phyloP scores from a whole-genome alignment of 2,113 vertebrate species.

The Carollia perspicillata region DNA sequence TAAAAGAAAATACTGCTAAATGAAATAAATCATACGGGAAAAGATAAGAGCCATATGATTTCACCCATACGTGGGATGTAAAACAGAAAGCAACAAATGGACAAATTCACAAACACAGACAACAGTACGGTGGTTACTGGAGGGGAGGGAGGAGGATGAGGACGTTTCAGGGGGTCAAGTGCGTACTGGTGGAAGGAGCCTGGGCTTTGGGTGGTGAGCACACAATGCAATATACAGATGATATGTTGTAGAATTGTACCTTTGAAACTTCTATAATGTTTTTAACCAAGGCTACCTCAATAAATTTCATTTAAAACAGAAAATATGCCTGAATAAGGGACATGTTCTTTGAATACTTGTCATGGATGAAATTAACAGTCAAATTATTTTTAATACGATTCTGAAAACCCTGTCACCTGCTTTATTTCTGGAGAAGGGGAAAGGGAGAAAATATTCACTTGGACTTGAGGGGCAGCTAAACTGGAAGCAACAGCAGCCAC shows the following conservation, averaged over 20 bases:
- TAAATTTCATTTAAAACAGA: neutral
- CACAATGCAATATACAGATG: neutral
- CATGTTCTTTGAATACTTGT: neutral
- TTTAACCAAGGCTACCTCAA: neutral
- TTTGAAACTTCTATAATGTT: neutral
- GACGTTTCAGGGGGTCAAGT: neutral
- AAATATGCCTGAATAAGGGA: neutral
- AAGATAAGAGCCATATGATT: neutral
- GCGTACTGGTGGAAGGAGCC: neutral
- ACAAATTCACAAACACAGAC: neutral
- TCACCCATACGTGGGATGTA: neutral
- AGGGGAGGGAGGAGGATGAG: neutral
- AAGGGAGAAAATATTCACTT: slow-evolving; percentile 33
- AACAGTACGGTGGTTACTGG: neutral
- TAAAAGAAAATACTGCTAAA: neutral
- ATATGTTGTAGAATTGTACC: neutral
- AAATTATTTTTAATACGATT: slow-evolving; percentile 21
- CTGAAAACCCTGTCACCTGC: slow-evolving; percentile 69
- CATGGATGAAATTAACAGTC: neutral
- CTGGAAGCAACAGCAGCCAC: slow-evolving; percentile 5
- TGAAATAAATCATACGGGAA: neutral
- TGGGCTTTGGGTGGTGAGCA: neutral
- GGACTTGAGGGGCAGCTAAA: slow-evolving; percentile 44
- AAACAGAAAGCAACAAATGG: neutral
- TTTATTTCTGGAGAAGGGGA: slow-evolving; percentile 68